A percentile compares a stretch with the other conserved stretches of the same genome.
These are phyloP conservation scores for Brenthis hecate DNA, from an alignment of 2,888 invertebrate genomes.

Conservation along the genomic window DNA sequence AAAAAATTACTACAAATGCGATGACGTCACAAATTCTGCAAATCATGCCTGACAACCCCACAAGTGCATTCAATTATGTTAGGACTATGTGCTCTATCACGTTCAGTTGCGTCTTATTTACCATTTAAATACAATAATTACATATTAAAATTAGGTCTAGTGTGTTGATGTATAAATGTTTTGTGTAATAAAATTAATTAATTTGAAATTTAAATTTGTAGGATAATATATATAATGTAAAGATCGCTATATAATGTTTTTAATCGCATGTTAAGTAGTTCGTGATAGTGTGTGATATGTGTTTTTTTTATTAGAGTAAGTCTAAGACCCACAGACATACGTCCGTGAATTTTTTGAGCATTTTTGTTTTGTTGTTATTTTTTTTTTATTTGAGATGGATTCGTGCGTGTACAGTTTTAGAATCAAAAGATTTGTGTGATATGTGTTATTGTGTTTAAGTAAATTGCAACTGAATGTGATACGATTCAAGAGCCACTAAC, in stretches of 20 bases:
- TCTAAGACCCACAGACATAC: too few species aligned
- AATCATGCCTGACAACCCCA: slow-evolving; percentile 41
- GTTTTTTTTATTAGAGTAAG: too few species aligned
- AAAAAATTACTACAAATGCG: slow-evolving; percentile 34
- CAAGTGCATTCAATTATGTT: slow-evolving; percentile 24
- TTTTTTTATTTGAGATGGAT: too few species aligned
- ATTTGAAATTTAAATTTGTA: neutral
- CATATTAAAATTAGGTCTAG: neutral
- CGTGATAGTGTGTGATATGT: neutral
- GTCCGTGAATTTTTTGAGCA: too few species aligned
- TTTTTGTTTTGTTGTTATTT: too few species aligned
- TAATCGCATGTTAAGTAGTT: neutral
- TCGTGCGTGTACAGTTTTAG: too few species aligned
- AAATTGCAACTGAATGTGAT: slow-evolving; percentile 29
- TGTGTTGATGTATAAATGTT: slow-evolving; percentile 2
- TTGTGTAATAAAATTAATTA: neutral
- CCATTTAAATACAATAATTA: neutral
- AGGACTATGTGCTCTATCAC: slow-evolving; percentile 23
- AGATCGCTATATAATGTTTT: neutral
- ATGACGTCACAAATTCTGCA: slow-evolving; percentile 41
- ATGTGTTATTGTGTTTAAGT: neutral
- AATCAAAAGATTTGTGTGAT: neutral
- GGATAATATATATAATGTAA: too few species aligned
- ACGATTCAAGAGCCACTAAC: slow-evolving; percentile 30
- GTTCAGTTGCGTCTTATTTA: slow-evolving; percentile 23